Conservation (phyloP, 2,797 vertebrate species). For the Alectoris magna region DNA sequence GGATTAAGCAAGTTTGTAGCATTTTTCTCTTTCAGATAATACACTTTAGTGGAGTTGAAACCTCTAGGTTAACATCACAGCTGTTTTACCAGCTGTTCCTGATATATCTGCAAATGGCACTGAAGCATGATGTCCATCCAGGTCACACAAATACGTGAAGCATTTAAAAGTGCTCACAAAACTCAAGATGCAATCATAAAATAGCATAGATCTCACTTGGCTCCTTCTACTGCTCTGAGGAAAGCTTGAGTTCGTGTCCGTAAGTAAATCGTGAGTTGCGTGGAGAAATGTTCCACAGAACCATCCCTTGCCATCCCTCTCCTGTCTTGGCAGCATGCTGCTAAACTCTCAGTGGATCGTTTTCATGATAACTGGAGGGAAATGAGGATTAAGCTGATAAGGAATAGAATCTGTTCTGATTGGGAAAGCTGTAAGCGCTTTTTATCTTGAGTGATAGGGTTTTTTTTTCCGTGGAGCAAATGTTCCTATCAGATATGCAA, state of each 20-base stretch:
- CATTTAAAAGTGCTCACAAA: background rate
- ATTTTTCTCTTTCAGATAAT: background rate
- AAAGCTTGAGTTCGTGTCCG: background rate
- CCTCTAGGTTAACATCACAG: background rate
- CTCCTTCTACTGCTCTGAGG: background rate
- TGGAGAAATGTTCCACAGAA: background rate
- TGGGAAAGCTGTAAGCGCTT: slow-evolving; percentile 1
- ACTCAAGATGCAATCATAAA: background rate
- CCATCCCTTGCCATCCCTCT: background rate
- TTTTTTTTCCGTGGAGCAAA: background rate
- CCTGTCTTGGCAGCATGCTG: background rate
- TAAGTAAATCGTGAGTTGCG: background rate
- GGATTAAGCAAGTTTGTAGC: background rate
- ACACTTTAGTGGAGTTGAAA: background rate
- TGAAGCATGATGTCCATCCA: background rate
- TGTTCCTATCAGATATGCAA: slow-evolving; percentile 53
- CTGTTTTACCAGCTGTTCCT: background rate
- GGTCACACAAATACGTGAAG: background rate
- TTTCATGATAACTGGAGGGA: background rate
- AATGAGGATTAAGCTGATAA: slow-evolving; percentile 45
- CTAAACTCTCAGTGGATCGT: background rate
- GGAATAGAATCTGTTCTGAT: slow-evolving; percentile 37
- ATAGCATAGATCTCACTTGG: background rate
- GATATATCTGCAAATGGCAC: background rate
- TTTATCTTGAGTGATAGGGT: slow-evolving; percentile 35